Percentiles rank a stretch among this genome's conserved stretches.
Conservation (phyloP, 2,888 invertebrate genomes). For the Icerya purchasi region DNA sequence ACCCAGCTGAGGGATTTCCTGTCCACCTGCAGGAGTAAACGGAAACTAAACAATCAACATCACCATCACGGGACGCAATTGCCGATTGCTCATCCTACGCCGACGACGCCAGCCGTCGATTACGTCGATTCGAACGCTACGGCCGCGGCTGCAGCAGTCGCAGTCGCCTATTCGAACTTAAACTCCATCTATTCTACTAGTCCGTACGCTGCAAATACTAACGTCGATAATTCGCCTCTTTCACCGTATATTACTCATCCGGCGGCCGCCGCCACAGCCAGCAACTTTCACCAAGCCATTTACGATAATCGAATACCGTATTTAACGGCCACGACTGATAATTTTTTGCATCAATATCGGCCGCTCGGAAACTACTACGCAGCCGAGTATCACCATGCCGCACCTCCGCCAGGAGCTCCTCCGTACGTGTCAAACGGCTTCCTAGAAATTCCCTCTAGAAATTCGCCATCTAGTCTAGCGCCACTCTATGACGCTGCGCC, state of each 20-base stretch:
- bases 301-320: conserved; percentile 40
- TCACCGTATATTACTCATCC: conserved; percentile 46
- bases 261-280: conserved; percentile 18
- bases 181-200: conserved; percentile 22
- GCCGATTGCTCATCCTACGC: conserved; percentile 32
- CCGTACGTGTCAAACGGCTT: conserved; percentile 62
- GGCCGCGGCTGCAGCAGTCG: conserved; percentile 43
- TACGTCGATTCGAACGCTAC: conserved; percentile 41
- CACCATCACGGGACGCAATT: conserved; percentile 27
- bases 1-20: conserved; percentile 80
- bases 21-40: conserved; percentile 71
- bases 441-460: conserved; percentile 47
- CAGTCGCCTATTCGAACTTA: conserved; percentile 10
- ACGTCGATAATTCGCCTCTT: conserved; percentile 21
- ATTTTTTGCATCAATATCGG: conserved; percentile 74
- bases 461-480: conserved; percentile 34
- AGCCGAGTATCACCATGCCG: conserved; percentile 31
- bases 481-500: conserved; percentile 33
- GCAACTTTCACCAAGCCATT: conserved; percentile 32
- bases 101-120: conserved; percentile 36
- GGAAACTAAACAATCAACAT: conserved; percentile 32
- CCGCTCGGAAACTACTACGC: conserved; percentile 53
- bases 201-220: conserved; percentile 33
- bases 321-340: conserved; percentile 41
- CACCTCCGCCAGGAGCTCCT: conserved; percentile 32